Base-by-base conservation (phyloP, 2,113 vertebrate genomes). In the Hypocryptadius cinnamomeus region DNA sequence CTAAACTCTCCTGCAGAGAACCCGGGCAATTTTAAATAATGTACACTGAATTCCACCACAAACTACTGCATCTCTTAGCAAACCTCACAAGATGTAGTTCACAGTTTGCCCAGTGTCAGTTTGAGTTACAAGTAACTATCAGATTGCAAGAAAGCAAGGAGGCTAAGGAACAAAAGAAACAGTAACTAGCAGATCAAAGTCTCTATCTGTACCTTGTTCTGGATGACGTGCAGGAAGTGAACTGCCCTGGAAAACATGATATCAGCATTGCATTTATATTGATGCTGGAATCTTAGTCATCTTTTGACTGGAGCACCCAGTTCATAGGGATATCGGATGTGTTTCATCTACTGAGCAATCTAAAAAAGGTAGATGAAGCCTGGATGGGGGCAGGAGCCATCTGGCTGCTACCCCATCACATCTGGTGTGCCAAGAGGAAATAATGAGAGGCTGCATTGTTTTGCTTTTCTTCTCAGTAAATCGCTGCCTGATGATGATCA, bases 371-470 rank as follows among this genome's bases (percentile, higher is more conserved):
- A 66, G 56, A 10, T n/a, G 85, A 71, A 90, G 88, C 39, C 79
- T 53, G 92, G 76, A 45, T 24, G 72, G 77, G 60, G 79, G 79
- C 79, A 94, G 95, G 90, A 92, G 93, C 96, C 93, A 96, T 96
- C 85, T 96, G 96, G 92, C 93, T 74, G 60, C 77, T 92, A 47
- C 88, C 64, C 90, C 56, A 77, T 84, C 85, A 81, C 76, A 93
- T 94, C 95, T 96, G 93, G 79, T 92, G 72, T 86, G 69, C 92
- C 95, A 95, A 95, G 72, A 20, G 15, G 88, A 92, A 95, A 71
- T 80, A 84, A 94, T 77, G 77, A 96, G 79, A 95, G 56, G 60
- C 93, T 92, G 83, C 64, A 54, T 92, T 96, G 90, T 95, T 96
- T 95, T 90, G 82, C 72, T 21, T 90, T 78, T 70, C 92, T 92